These are phyloP conservation scores for Maconellicoccus hirsutus DNA, from an alignment of 1,140 invertebrate genomes.

Conservation along the genomic window DNA sequence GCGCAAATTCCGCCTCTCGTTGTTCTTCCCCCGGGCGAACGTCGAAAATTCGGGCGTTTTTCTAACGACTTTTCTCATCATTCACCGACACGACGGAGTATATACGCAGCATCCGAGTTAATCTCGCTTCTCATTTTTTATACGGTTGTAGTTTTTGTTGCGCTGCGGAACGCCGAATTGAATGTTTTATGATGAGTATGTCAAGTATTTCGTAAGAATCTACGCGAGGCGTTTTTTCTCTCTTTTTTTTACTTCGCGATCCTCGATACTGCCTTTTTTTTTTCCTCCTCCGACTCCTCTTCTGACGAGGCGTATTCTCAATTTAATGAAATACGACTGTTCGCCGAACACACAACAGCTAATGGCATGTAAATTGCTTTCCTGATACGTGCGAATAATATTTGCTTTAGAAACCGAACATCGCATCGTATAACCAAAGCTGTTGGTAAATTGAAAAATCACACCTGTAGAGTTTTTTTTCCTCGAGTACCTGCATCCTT, in stretches of 20 bases:
- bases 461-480: constrained; percentile 7
- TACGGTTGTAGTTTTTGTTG: not conserved
- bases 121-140: not conserved
- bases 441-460: not conserved
- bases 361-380: constrained; percentile 2
- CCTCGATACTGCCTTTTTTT: too few relatives aligned
- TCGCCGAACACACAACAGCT: not conserved
- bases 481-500: not conserved
- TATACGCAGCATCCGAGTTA: not conserved
- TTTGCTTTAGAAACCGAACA: not conserved
- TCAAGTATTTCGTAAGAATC: not conserved
- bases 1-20: too few relatives aligned
- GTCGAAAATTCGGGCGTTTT: not conserved
- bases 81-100: not conserved
- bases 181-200: not conserved
- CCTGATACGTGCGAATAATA: constrained; percentile 8
- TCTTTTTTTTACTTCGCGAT: too few relatives aligned
- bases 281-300: not conserved
- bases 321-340: constrained; percentile 5
- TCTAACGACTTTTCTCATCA: constrained; percentile 8
- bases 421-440: too few relatives aligned
- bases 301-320: not conserved
- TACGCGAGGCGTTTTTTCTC: too few relatives aligned
- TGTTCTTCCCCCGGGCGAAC: too few relatives aligned
- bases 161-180: not conserved